Base-by-base conservation (phyloP, 1,140 invertebrate genomes). In the Bombyx mandarina region DNA sequence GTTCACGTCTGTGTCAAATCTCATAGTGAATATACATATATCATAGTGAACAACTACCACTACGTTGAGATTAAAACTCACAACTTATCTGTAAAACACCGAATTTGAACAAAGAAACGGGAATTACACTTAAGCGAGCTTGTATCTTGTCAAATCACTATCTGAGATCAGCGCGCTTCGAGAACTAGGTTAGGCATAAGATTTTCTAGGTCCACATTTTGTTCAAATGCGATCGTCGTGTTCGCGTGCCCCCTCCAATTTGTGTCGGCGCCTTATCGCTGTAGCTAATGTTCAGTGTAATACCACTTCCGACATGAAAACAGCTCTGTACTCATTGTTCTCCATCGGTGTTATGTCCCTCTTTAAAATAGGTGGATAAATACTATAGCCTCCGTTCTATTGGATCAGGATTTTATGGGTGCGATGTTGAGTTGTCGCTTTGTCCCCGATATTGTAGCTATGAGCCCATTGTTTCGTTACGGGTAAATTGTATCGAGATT, bases 281-380 rank as follows among this genome's bases (percentile, higher is more conserved):
- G 58, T 57, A 62, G 77, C 75, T 82, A 84, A 84, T 79, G 77
- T 78, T 78, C 72, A 77, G 71, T 79, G 75, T 85, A 81, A 81
- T 80, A 66, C 74, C 58, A 70, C 73, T 84, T 82, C 81, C 81
- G 81, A 81, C 79, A 79, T 75, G 75, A 76, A 78, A 79, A 76
- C 77, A 73, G 66, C 63, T 78, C 71, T 49, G 60, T 69, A 73
- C 72, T 75, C 66, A 75, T 69, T 73, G 73, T 75, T 73, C 62
- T 57, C 60, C 55, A 54, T 60, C 58, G 49, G 49, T 56, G 47
- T 62, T 56, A 49, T 56, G 42, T 52, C 61, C 61, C 62, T 69
- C 62, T 65, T 69, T 69, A 65, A 67, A 72, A 60, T 61, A 70
- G 55, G 64, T 54, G 58, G 57, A 56, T 60, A 69, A 62, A 61